Evolutionary conservation across 1,140 invertebrate species (phyloP).

Genomic region (Lordiphosa mommai): DNA sequence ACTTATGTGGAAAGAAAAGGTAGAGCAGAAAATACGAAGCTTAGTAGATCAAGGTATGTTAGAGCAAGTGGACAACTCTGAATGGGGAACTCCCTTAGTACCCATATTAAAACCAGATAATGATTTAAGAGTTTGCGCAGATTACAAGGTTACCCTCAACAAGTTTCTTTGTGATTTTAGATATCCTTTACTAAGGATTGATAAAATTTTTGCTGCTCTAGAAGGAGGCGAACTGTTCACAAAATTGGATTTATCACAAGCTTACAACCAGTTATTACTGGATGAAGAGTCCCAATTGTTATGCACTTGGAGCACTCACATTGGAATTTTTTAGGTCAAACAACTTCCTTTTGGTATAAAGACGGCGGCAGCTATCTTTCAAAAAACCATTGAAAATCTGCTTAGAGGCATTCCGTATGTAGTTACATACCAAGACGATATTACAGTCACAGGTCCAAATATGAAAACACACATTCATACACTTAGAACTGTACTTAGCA

Average conservation of each 20-base stretch:
- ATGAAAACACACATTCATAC: no score
- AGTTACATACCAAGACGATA: no score
- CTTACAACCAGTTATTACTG: conserved; percentile 74
- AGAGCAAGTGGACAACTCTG: conserved; percentile 41
- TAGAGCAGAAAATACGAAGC: no score
- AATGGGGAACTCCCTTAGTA: conserved; percentile 79
- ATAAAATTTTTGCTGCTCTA: no score
- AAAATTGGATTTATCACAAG: conserved; percentile 71
- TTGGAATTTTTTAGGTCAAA: conserved; percentile 46
- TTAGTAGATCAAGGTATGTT: not conserved
- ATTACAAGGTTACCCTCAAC: conserved; percentile 80
- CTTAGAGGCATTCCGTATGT: no score
- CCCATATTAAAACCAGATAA: conserved; percentile 74
- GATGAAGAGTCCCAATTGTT: conserved; percentile 41
- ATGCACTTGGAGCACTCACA: conserved; percentile 36
- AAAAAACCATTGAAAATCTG: no score
- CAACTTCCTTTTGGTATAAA: not conserved
- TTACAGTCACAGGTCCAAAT: no score
- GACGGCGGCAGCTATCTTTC: no score
- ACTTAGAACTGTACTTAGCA: no score
- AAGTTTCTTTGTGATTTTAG: conserved; percentile 58
- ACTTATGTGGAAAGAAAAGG: not conserved
- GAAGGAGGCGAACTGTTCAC: conserved; percentile 52
- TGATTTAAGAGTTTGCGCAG: conserved; percentile 79
- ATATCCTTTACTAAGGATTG: conserved; percentile 2